These are phyloP conservation scores for Hydractinia echinata DNA, from an alignment of 30 jellyfish, hydroid and myxozoan genomes.

Conservation along the genomic window DNA sequence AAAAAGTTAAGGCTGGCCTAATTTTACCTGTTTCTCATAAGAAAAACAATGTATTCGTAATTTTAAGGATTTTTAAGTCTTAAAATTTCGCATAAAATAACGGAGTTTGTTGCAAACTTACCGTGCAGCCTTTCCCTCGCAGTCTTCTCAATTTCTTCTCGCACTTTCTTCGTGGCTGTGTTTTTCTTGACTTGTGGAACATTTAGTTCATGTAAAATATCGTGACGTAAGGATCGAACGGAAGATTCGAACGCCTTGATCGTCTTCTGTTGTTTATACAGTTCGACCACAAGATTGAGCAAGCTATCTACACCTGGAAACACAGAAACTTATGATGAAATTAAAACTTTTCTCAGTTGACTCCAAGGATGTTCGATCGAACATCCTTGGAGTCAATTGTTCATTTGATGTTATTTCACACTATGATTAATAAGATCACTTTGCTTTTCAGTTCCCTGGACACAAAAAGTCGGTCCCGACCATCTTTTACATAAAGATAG, in stretches of 20 bases:
- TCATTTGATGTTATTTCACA: too few relatives aligned
- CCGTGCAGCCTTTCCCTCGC: constrained; percentile 76
- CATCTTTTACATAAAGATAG: too few relatives aligned
- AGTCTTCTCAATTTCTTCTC: constrained; percentile 69
- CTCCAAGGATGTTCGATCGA: too few relatives aligned
- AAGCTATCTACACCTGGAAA: constrained; percentile 80
- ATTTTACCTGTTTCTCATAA: background rate
- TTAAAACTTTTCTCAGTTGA: too few relatives aligned
- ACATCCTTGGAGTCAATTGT: too few relatives aligned
- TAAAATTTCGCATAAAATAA: too few relatives aligned
- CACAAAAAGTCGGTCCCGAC: too few relatives aligned
- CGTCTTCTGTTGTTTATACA: constrained; percentile 87
- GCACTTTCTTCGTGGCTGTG: constrained; percentile 54
- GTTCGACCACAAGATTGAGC: constrained; percentile 64
- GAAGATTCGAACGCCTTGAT: constrained; percentile 85
- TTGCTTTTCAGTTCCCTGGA: too few relatives aligned
- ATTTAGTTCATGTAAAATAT: constrained; percentile 60
- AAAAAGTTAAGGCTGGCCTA: too few relatives aligned
- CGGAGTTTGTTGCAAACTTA: background rate
- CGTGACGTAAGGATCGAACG: constrained; percentile 71
- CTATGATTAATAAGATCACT: too few relatives aligned
- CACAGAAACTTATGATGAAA: background rate
- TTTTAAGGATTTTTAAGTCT: too few relatives aligned
- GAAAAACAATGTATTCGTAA: background rate
- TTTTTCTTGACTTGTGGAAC: constrained; percentile 61